Evolutionary conservation across 1,140 invertebrate species (phyloP), one percentile per base, ranked within the genome.

Genomic region (Leptopilina clavipes): DNA sequence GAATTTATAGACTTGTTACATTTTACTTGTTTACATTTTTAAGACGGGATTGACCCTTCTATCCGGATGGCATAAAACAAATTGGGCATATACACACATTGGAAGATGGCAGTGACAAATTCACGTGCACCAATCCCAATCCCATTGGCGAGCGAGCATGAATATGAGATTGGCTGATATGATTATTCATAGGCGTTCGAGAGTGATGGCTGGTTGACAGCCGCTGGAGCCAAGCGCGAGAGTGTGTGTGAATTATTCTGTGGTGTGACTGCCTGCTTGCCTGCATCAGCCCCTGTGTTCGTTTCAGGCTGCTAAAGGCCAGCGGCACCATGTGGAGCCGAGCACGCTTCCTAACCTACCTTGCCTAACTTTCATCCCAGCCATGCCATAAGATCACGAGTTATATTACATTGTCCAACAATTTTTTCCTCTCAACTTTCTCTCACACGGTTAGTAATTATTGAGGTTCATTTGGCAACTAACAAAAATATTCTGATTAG

Each of bases 161-260:
- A 86, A 87, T 87, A 84, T 81, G 76, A 86, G 84, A 87, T 87
- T 84, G 83, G 79, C 82, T 80, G 84, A 86, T 86, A 87, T 85
- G 84, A 86, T 86, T 87, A 87, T 87, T 87, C 85, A 87, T 87
- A 85, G 79, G 81, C 83, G 83, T 87, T 83, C 82, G 78, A 84
- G 85, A 79, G 83, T 86, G 85, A 86, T 78, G 84, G 75, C 82
- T 84, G 81, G 83, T 84, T 84, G 84, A 85, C 85, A 87, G 85
- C 77, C 87, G 84, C 82, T 84, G 85, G 72, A 76, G 75, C 78
- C 43, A 73, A 74, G 79, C 78, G 77, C 54, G 22, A 31, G 59
- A 74, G 79, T 79, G 77, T 65, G 22, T 65, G 59, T 65, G 59
- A 31, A 65, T 65, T 65, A 65, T 65, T n/a, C 25, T 59, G 65